Conservation (phyloP, 2,888 invertebrate genomes). For the Caenorhabditis afra region DNA sequence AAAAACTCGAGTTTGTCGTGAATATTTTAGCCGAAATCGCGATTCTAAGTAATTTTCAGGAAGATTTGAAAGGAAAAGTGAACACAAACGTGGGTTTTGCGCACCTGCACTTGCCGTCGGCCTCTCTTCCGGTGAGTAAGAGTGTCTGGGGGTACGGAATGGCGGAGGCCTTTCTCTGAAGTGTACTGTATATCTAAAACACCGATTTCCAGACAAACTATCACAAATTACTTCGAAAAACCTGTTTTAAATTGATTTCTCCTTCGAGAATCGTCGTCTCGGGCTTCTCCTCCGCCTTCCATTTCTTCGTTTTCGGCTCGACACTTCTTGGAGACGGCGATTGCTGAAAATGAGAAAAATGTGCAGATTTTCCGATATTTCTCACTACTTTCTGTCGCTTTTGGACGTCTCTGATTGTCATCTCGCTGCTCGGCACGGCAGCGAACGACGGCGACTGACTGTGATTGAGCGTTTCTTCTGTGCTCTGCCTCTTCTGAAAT, state of each 20-base stretch:
- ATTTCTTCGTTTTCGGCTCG: neutral
- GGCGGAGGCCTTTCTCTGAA: constrained; percentile 2
- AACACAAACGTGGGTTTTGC: neutral
- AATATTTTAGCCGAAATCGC: too few species aligned
- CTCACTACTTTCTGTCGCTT: constrained; percentile 14
- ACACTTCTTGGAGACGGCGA: neutral
- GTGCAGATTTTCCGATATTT: neutral
- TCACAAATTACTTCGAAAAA: neutral
- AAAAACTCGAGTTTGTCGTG: neutral
- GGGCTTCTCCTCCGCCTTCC: neutral
- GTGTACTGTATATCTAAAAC: constrained; percentile 26
- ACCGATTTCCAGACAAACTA: neutral
- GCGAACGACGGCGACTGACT: constrained; percentile 40
- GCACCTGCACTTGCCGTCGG: constrained; percentile 18
- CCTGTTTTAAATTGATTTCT: constrained; percentile 23
- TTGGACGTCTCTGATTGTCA: constrained; percentile 7
- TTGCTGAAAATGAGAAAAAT: neutral
- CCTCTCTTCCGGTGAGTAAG: neutral
- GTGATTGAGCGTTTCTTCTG: constrained; percentile 27
- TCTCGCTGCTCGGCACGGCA: neutral
- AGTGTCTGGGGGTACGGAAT: constrained; percentile 33
- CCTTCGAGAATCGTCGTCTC: neutral
- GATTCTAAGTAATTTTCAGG: neutral
- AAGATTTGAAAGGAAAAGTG: neutral
- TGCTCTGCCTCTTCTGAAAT: constrained; percentile 7